phyloP scores from a whole-genome alignment of 2,888 invertebrate genomes.

The Apodemia hepburni region DNA sequence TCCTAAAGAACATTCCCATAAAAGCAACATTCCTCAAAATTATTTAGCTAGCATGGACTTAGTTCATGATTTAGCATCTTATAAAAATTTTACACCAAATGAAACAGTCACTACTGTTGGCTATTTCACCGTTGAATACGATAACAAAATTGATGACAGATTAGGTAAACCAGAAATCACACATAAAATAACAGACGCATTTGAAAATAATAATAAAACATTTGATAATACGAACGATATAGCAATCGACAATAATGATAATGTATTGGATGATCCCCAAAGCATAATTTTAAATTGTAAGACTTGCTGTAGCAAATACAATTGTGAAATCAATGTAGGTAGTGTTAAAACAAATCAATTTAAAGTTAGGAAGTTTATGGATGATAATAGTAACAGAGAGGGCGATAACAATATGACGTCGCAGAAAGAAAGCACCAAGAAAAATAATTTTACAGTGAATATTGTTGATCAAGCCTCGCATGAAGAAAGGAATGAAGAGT shows the following conservation, averaged over 20 bases:
- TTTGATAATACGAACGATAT: conserved; percentile 26
- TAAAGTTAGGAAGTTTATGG: conserved; percentile 47
- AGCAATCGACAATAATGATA: conserved; percentile 13
- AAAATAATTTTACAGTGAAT: conserved; percentile 41
- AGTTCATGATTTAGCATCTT: conserved; percentile 59
- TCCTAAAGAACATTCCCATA: conserved; percentile 29
- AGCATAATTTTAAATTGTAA: conserved; percentile 43
- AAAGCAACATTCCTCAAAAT: conserved; percentile 40
- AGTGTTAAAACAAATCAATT: conserved; percentile 33
- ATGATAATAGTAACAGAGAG: conserved; percentile 36
- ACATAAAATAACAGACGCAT: conserved; percentile 11
- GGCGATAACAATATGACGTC: conserved; percentile 32
- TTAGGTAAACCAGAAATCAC: conserved; percentile 32
- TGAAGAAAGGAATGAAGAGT: conserved; percentile 43
- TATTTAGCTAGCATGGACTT: conserved; percentile 42
- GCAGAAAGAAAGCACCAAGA: conserved; percentile 29
- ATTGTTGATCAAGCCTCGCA: conserved; percentile 39
- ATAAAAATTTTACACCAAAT: conserved; percentile 38
- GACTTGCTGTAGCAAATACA: conserved; percentile 44
- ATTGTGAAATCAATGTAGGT: conserved; percentile 30
- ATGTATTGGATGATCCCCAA: conserved; percentile 18
- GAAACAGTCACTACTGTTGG: conserved; percentile 52
- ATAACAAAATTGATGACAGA: conserved; percentile 33
- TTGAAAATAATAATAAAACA: conserved; percentile 22
- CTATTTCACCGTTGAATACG: conserved; percentile 58